These are phyloP conservation scores for Mustela nigripes DNA, from an alignment of 2,113 vertebrate species.

Conservation along the genomic window DNA sequence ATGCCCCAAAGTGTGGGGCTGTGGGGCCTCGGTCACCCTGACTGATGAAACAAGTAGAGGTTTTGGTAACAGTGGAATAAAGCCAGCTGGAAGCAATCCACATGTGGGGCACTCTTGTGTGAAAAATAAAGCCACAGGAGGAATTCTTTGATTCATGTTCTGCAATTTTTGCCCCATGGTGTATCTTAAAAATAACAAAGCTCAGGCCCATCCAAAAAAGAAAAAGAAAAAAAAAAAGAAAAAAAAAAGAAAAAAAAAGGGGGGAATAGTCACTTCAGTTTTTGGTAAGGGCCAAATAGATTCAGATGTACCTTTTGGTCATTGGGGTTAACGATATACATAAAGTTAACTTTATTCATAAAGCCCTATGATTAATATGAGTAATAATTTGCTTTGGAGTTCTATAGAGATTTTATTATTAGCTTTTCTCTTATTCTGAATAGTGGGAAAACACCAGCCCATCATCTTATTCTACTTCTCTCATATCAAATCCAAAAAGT, in stretches of 20 bases:
- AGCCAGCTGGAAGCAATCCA: not conserved
- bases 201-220: not conserved
- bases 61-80: not conserved
- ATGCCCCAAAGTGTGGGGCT: not conserved
- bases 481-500: not conserved
- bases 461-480: not conserved
- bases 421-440: not conserved
- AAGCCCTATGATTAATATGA: not conserved
- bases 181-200: not conserved
- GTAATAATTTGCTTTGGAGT: not conserved
- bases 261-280: not conserved
- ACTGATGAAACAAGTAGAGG: not conserved
- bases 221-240: not conserved
- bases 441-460: not conserved
- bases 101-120: not conserved
- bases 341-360: not conserved
- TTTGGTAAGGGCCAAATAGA: not conserved
- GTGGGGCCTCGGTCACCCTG: rapidly evolving
- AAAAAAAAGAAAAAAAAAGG: not conserved
- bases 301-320: not conserved
- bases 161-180: not conserved
- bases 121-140: not conserved
- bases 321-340: not conserved
- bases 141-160: not conserved
- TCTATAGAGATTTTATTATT: not conserved